A percentile compares a stretch with the other conserved stretches of the same genome.
Conservation (phyloP, 1,140 invertebrate species). For the Watersipora subatra region DNA sequence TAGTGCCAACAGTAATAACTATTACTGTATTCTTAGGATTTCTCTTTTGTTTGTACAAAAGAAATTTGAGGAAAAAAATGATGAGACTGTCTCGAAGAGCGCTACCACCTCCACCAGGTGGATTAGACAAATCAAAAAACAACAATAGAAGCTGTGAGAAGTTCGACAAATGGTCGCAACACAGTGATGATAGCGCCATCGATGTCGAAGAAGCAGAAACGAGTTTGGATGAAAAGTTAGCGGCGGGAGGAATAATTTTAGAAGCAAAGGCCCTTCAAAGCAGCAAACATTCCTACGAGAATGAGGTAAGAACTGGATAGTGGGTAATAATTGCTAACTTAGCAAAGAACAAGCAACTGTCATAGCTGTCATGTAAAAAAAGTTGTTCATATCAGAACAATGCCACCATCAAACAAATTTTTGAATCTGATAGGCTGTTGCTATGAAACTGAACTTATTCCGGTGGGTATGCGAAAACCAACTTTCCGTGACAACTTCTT, state of each 20-base stretch:
- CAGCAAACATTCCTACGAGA: background rate
- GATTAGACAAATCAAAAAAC: background rate
- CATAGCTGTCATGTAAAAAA: too few relatives aligned
- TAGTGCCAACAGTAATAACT: background rate
- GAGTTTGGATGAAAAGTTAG: background rate
- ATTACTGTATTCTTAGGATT: background rate
- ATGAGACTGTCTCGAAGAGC: background rate
- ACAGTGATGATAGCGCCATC: background rate
- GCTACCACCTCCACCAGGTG: background rate
- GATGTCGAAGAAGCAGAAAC: background rate
- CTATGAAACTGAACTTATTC: too few relatives aligned
- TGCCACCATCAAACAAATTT: too few relatives aligned
- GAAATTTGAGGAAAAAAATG: background rate
- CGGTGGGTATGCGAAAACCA: too few relatives aligned
- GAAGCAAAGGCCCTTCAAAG: background rate
- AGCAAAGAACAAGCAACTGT: too few relatives aligned
- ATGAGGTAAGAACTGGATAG: background rate
- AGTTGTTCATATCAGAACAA: too few relatives aligned
- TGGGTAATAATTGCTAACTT: too few relatives aligned
- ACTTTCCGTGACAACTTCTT: too few relatives aligned
- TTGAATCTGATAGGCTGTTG: too few relatives aligned
- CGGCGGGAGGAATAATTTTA: background rate
- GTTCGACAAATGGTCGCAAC: background rate
- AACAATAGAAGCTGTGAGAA: too few relatives aligned
- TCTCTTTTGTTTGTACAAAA: background rate